Base-by-base conservation (phyloP, 35 echinoderm and acorn worm genomes). In the Eucidaris tribuloides region DNA sequence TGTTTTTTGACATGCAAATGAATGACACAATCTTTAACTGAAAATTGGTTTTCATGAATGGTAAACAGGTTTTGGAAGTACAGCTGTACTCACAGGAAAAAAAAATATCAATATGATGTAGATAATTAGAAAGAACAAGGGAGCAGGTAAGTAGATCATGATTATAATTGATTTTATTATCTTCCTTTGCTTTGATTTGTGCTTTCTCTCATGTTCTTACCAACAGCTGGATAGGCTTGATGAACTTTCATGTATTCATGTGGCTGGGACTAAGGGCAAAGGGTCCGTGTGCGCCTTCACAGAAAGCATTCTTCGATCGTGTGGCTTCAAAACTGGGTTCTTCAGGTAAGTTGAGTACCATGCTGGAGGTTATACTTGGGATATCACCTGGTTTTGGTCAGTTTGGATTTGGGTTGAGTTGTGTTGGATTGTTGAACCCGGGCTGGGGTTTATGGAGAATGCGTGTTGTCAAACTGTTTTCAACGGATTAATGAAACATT, bases 241-340 rank as follows among this genome's bases (percentile, higher is more conserved):
- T 46, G 45, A 84, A 13, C 68, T 93, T n/a, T 83, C 90, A 4
- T 86, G 89, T 17, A 99, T 99, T 42, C 96, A 99, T 81, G 96
- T 99, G 1, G 92, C 90, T 70, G 96, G 96, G 11, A 99, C 96
- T 29, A 99, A 99, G 83, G 96, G 96, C 22, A 99, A 99, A 74
- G 96, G 96, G 18, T 99, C 96, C 2, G 87, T 90, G 0, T 99
- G 96, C 90, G 96, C 96, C 29, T 83, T 93, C 25, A 93, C 90
- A 64, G 96, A 99, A 33, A 93, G 96, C 30, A 93, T 99, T 37
- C 79, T 99, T 5, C 31, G 91, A 29, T 68, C 87, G 42, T 81
- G 76, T 80, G 96, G 96, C 3, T 88, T 90, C 61, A 99, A 99
- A 66, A 99, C 96, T 32, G 96, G 96, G 14, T 99, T 99, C 65